Conservation (phyloP, 2,113 vertebrate genomes). For the Elanoides forficatus region DNA sequence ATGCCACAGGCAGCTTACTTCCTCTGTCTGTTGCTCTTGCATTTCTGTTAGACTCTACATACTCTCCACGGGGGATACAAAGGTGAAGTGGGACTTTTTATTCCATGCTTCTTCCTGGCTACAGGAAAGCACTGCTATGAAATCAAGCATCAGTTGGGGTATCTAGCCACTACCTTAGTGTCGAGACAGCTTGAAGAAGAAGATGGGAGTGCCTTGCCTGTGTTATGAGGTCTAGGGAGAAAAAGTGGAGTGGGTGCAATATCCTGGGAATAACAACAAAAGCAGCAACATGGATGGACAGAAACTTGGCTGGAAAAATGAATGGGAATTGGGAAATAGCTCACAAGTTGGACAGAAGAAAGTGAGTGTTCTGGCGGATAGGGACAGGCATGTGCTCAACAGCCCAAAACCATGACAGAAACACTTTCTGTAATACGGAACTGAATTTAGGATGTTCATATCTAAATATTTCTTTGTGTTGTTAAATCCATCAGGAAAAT, state of each 20-base stretch:
- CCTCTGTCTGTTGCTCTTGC: not conserved
- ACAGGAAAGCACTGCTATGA: not conserved
- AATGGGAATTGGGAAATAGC: not conserved
- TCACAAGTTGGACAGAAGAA: not conserved
- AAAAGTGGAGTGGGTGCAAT: not conserved
- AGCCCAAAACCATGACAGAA: not conserved
- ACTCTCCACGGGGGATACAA: not conserved
- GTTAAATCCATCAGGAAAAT: not conserved
- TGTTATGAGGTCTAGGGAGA: not conserved
- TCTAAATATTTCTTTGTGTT: not conserved
- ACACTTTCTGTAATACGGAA: not conserved
- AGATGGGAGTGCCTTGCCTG: not conserved
- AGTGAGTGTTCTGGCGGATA: not conserved
- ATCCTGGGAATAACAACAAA: not conserved
- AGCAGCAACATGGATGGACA: not conserved
- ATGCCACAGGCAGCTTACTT: not conserved
- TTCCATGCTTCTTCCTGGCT: not conserved
- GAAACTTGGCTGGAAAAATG: not conserved
- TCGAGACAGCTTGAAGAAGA: not conserved
- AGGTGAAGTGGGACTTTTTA: not conserved
- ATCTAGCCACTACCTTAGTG: not conserved
- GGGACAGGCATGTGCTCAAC: not conserved
- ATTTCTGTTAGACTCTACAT: not conserved
- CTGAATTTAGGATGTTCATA: not conserved
- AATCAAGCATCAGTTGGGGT: not conserved